These are phyloP conservation scores for Zhuqinia jingwanae DNA, from an alignment of 2,888 invertebrate genomes.

Conservation along the genomic window DNA sequence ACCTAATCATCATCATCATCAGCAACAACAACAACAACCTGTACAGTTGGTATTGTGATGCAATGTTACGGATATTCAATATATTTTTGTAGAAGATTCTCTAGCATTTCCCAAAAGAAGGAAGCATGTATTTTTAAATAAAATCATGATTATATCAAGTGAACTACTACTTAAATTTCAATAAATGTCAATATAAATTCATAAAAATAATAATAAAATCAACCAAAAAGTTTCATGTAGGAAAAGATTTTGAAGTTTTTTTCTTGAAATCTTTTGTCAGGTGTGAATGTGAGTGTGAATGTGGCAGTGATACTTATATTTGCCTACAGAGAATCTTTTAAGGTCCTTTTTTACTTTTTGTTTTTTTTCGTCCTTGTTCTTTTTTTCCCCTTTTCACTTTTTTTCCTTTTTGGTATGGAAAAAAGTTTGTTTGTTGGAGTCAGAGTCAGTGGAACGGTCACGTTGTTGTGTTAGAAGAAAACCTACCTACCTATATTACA, in stretches of 20 bases:
- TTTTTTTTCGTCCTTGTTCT: background rate
- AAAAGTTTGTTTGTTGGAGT: background rate
- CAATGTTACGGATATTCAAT: conserved; percentile 66
- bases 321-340: conserved; percentile 9
- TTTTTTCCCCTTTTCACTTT: conserved; percentile 33
- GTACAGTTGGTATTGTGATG: conserved; percentile 19
- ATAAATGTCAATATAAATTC: background rate
- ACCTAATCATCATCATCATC: background rate
- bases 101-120: background rate
- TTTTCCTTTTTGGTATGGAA: background rate
- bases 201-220: background rate
- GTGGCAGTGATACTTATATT: conserved; percentile 47
- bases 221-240: background rate
- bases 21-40: too few species aligned
- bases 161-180: too few species aligned
- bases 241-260: background rate
- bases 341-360: conserved; percentile 1
- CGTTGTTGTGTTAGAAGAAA: background rate
- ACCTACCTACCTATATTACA: too few species aligned
- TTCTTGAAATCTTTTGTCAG: background rate
- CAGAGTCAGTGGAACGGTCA: conserved; percentile 1
- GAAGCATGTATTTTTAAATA: background rate
- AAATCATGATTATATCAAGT: background rate
- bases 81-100: background rate
- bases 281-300: conserved; percentile 69